A percentile compares a stretch with the other conserved stretches of the same genome.
These are phyloP conservation scores for Polypterus senegalus DNA, from an alignment of 2,113 vertebrate genomes.

Conservation along the genomic window DNA sequence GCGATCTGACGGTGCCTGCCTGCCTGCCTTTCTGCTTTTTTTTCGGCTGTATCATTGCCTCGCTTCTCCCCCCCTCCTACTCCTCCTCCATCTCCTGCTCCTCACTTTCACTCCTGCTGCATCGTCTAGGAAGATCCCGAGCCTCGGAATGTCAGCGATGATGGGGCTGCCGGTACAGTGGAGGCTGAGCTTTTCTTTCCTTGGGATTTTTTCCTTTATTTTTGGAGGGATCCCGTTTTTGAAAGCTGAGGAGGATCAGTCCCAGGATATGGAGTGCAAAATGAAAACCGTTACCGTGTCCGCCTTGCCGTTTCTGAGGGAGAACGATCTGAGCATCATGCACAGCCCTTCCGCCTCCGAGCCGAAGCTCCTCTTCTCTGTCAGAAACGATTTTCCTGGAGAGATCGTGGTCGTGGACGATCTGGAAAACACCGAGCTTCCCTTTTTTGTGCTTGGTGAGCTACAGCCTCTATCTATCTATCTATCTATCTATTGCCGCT, in stretches of 20 bases:
- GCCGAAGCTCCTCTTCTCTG: conserved; percentile 96
- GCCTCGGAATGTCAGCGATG: conserved; percentile 32
- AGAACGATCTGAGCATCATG: conserved; percentile 98
- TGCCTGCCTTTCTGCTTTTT: neutral
- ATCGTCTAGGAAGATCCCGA: conserved; percentile 15
- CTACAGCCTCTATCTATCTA: neutral
- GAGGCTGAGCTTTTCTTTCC: conserved; percentile 13
- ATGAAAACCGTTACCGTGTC: conserved; percentile 97
- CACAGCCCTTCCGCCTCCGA: conserved; percentile 95
- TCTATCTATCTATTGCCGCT: too few relatives aligned
- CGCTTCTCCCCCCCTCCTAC: conserved; percentile 3
- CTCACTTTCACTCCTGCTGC: conserved; percentile 14
- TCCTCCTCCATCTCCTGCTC: conserved; percentile 10
- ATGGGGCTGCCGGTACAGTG: conserved; percentile 34
- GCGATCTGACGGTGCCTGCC: neutral
- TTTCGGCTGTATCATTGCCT: neutral
- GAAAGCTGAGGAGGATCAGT: conserved; percentile 58
- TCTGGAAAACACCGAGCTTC: conserved; percentile 95
- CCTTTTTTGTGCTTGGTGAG: conserved; percentile 88
- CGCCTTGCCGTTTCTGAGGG: conserved; percentile 86
- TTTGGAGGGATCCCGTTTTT: conserved; percentile 23
- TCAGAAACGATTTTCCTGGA: conserved; percentile 94
- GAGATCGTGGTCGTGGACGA: conserved; percentile 93
- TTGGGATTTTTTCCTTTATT: conserved; percentile 21
- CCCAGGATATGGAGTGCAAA: conserved; percentile 84